A percentile compares a stretch with the other conserved stretches of the same genome.
phyloP scores from a whole-genome alignment of 2,113 vertebrate species.

The Varanus salvator region DNA sequence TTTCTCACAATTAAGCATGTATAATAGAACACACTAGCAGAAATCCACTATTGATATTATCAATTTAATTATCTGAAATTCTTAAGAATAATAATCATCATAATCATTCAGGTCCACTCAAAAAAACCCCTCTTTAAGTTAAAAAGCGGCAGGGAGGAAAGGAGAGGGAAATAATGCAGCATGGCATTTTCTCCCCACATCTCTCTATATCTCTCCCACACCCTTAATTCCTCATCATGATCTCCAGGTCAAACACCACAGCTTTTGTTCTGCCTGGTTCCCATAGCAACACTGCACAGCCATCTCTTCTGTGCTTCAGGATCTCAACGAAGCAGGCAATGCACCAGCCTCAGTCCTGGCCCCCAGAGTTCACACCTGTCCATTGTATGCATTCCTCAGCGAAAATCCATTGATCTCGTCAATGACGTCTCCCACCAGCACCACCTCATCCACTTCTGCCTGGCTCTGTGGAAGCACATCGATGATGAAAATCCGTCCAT shows the following conservation, averaged over 20 bases:
- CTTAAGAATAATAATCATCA: background rate
- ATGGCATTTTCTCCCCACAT: background rate
- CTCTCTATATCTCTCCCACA: background rate
- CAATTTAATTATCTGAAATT: background rate
- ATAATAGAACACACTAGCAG: background rate
- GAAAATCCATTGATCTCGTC: conserved; percentile 86
- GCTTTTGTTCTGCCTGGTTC: conserved; percentile 20
- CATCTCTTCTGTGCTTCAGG: background rate
- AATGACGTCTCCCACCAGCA: conserved; percentile 80
- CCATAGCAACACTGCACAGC: background rate
- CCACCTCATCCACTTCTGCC: conserved; percentile 77
- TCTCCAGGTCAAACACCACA: conserved; percentile 22
- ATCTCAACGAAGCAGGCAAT: background rate
- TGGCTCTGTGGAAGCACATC: conserved; percentile 79
- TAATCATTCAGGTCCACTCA: too few relatives aligned
- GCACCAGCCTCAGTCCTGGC: background rate
- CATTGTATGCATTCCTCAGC: conserved; percentile 75
- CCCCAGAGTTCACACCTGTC: conserved; percentile 71
- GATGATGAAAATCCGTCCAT: conserved; percentile 79
- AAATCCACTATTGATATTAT: background rate
- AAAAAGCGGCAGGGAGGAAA: too few relatives aligned
- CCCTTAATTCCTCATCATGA: background rate
- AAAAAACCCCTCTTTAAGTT: background rate
- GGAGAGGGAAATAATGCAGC: background rate
- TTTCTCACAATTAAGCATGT: background rate